Percentiles rank a stretch among this genome's conserved stretches.
These are phyloP conservation scores for Picathartes gymnocephalus DNA, from an alignment of 2,113 vertebrate genomes.

Conservation along the genomic window DNA sequence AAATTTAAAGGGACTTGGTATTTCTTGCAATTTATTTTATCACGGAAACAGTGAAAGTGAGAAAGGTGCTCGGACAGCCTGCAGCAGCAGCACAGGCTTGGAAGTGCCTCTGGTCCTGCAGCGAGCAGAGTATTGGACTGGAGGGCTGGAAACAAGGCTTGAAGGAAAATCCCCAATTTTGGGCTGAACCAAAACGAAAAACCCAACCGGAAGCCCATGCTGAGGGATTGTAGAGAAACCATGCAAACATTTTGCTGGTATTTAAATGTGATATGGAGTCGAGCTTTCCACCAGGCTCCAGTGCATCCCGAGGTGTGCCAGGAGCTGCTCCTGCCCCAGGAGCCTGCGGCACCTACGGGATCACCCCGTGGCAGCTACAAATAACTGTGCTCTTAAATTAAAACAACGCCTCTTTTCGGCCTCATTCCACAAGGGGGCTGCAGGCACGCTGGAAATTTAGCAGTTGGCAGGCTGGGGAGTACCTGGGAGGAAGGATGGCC, in stretches of 20 bases:
- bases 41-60: neutral
- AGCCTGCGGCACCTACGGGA: neutral
- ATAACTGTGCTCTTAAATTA: neutral
- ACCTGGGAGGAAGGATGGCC: neutral
- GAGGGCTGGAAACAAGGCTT: neutral
- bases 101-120: neutral
- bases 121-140: neutral
- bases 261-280: neutral
- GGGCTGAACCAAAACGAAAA: neutral
- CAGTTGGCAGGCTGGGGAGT: neutral
- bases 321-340: neutral
- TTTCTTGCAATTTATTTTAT: neutral
- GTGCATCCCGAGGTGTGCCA: fast-evolving
- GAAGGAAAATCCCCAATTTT: neutral
- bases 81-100: neutral
- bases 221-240: neutral
- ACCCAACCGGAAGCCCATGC: neutral
- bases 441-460: slow-evolving; percentile 23
- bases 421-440: slow-evolving; percentile 79
- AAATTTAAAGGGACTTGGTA: neutral
- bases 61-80: neutral
- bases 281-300: neutral
- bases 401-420: slow-evolving; percentile 29
- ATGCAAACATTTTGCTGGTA: neutral
- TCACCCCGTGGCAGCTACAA: neutral